Evolutionary conservation across 2,113 vertebrate species (phyloP).

Genomic region (Malurus melanocephalus): DNA sequence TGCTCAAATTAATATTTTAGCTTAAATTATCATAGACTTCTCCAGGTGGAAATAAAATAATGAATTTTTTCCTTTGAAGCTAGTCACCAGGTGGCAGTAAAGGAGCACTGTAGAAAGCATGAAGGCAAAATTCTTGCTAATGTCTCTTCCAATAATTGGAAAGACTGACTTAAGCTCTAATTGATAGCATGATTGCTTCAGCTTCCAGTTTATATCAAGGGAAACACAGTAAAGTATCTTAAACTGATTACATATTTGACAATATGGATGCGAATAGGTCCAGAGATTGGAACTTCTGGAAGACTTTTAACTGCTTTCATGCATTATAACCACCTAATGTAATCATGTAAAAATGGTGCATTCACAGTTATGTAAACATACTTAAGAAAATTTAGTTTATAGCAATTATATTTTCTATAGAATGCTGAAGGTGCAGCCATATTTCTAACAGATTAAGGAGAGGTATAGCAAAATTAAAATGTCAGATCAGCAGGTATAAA

Average conservation of each 20-base stretch:
- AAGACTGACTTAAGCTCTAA: constrained; percentile 65
- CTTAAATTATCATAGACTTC: background rate
- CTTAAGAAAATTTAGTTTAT: constrained; percentile 46
- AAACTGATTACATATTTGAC: constrained; percentile 64
- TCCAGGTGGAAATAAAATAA: background rate
- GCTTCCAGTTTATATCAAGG: constrained; percentile 63
- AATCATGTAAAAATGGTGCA: constrained; percentile 8
- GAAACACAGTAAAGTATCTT: constrained; percentile 67
- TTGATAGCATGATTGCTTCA: constrained; percentile 72
- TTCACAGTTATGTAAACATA: constrained; percentile 23
- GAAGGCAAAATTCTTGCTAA: background rate
- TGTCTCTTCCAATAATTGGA: constrained; percentile 17
- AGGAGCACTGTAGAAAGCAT: constrained; percentile 67
- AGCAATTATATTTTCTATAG: constrained; percentile 10
- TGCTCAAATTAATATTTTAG: background rate
- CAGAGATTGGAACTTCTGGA: constrained; percentile 25
- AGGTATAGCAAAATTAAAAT: constrained; percentile 31
- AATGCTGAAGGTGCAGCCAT: background rate
- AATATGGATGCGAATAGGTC: constrained; percentile 54
- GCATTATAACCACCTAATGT: constrained; percentile 8
- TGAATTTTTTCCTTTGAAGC: background rate
- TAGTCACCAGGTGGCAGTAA: constrained; percentile 91
- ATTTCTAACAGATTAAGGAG: constrained; percentile 33
- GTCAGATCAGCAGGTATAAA: background rate
- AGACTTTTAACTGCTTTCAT: constrained; percentile 43